phyloP scores from a whole-genome alignment of 2,797 vertebrate genomes.

The Phataginus tetradactyla region DNA sequence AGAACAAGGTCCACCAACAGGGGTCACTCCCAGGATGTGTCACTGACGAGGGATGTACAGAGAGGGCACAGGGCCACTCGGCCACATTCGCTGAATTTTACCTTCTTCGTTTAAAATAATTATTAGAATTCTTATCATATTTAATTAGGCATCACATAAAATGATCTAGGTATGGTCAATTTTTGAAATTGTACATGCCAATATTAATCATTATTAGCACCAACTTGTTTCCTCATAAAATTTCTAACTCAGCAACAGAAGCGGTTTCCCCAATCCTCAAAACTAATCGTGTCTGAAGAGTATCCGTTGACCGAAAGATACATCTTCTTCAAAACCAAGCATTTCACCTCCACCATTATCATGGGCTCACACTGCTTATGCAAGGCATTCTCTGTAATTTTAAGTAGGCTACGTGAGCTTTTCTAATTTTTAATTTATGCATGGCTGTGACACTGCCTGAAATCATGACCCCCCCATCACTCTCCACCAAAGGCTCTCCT shows the following conservation, averaged over 20 bases:
- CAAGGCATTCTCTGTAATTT: not conserved
- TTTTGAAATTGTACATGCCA: not conserved
- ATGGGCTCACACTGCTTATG: not conserved
- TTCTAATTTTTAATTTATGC: not conserved
- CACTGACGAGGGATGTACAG: not conserved
- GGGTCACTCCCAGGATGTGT: not conserved
- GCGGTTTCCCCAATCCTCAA: not conserved
- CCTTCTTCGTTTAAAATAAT: constrained; percentile 7
- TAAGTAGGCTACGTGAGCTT: not conserved
- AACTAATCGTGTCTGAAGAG: constrained; percentile 17
- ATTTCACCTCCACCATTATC: not conserved
- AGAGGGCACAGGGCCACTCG: not conserved
- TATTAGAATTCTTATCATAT: not conserved
- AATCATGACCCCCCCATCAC: not conserved
- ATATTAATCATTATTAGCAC: not conserved
- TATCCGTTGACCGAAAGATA: not conserved
- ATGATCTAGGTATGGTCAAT: not conserved
- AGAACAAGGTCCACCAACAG: not conserved
- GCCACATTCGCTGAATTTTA: not conserved
- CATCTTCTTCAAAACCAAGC: not conserved
- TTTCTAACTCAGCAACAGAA: not conserved
- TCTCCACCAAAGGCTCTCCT: not conserved
- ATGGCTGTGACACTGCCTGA: not conserved
- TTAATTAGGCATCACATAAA: constrained; percentile 28
- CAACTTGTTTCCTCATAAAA: not conserved